These are phyloP conservation scores for Umimayanthus chanpuru DNA, from an alignment of 92 coral and sea anemone genomes.

Conservation along the genomic window DNA sequence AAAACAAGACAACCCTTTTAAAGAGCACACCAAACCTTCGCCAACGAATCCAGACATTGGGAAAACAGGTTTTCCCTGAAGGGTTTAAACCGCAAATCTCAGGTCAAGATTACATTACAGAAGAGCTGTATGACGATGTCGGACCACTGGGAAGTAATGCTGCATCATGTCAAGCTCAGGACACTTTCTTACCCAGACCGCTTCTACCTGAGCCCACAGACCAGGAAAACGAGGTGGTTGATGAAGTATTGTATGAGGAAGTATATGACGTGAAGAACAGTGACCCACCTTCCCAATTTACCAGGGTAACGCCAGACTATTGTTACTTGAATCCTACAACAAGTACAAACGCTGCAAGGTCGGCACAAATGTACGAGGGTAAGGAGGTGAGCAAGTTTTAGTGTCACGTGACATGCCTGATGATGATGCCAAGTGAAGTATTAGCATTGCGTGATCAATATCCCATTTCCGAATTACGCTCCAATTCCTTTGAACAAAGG, in stretches of 20 bases:
- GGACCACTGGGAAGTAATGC: not conserved
- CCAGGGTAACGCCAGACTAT: not conserved
- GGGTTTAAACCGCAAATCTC: not conserved
- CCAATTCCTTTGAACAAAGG: too few relatives aligned
- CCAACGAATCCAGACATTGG: not conserved
- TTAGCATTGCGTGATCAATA: not conserved
- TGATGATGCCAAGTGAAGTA: not conserved
- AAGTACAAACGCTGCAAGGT: not conserved
- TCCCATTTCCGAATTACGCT: not conserved
- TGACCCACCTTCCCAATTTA: not conserved
- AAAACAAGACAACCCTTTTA: not conserved
- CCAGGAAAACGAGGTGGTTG: not conserved
- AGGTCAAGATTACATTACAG: not conserved
- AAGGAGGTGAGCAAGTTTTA: not conserved
- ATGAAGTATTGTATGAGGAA: not conserved
- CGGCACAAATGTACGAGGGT: not conserved
- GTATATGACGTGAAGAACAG: not conserved
- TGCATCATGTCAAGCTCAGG: not conserved
- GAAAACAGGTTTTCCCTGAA: not conserved
- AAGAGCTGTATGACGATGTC: not conserved
- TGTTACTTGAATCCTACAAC: not conserved
- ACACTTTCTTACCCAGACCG: not conserved
- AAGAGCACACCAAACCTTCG: not conserved
- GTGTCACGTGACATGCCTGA: not conserved
- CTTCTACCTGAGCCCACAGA: constrained; percentile 1